These are phyloP conservation scores for Philereme transversata DNA, from an alignment of 2,888 invertebrate species.

Conservation along the genomic window DNA sequence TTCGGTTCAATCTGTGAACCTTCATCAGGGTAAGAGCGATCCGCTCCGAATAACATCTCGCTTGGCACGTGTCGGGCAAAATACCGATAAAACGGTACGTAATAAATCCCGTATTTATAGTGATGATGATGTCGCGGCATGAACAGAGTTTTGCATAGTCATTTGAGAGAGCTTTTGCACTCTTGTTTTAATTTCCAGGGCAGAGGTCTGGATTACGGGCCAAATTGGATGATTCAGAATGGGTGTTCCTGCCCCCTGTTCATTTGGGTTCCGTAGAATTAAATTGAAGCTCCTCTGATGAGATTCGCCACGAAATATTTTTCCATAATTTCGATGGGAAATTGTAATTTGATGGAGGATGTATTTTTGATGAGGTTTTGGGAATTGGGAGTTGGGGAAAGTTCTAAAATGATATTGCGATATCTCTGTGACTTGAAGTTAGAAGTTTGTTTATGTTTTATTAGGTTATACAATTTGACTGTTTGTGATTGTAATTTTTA, in stretches of 20 bases:
- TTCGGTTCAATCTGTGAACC: no score
- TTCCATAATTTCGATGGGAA: constrained; percentile 24
- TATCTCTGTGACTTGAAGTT: no score
- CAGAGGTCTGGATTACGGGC: constrained; percentile 48
- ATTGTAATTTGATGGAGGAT: constrained; percentile 22
- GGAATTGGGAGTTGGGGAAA: neutral
- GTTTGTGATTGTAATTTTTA: no score
- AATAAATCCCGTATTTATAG: no score
- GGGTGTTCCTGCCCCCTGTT: constrained; percentile 32
- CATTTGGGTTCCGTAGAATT: constrained; percentile 25
- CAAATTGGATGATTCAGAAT: constrained; percentile 55
- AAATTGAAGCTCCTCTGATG: constrained; percentile 26
- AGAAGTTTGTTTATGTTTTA: no score
- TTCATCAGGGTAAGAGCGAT: no score
- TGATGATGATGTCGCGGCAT: no score
- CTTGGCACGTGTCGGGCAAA: no score
- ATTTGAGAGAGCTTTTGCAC: constrained; percentile 12
- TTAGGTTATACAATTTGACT: no score
- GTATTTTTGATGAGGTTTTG: constrained; percentile 8
- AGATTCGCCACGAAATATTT: constrained; percentile 17
- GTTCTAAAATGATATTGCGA: neutral
- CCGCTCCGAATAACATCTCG: no score
- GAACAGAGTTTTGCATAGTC: neutral
- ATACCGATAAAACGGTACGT: no score
- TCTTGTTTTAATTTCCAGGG: constrained; percentile 46